These are phyloP conservation scores for Brachionus manjavacas DNA, from an alignment of 1,140 invertebrate species.

Conservation along the genomic window DNA sequence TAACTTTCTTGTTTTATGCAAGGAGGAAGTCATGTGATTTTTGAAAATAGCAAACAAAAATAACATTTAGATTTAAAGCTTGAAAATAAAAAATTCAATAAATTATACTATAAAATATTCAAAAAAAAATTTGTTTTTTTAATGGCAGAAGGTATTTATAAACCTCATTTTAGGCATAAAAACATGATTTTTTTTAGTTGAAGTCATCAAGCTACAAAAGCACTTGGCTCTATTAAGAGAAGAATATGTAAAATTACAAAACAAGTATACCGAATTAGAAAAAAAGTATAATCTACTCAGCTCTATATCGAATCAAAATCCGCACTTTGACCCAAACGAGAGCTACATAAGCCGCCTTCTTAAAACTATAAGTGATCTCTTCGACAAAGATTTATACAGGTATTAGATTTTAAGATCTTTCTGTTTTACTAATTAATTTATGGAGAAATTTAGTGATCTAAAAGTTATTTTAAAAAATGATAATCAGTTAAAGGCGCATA, in stretches of 20 bases:
- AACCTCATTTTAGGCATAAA: not conserved
- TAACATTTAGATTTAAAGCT: not conserved
- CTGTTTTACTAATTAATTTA: not conserved
- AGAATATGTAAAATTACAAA: constrained; percentile 82
- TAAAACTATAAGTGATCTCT: constrained; percentile 71
- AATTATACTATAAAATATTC: not conserved
- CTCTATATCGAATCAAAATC: constrained; percentile 60
- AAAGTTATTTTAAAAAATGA: constrained; percentile 64
- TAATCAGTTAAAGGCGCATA: constrained; percentile 71
- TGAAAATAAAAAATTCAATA: not conserved
- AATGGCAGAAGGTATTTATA: constrained; percentile 24
- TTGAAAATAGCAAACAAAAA: not conserved
- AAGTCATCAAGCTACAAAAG: constrained; percentile 74
- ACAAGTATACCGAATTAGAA: constrained; percentile 73
- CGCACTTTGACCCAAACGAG: constrained; percentile 55
- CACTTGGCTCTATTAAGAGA: constrained; percentile 77
- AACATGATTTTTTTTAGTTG: constrained; percentile 46
- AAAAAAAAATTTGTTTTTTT: not conserved
- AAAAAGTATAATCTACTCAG: constrained; percentile 72
- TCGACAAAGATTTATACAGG: constrained; percentile 72
- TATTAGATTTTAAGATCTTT: constrained; percentile 47
- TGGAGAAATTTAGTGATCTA: constrained; percentile 57
- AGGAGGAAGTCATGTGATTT: constrained; percentile 28
- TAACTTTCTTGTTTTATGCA: not conserved
- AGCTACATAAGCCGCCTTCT: constrained; percentile 76